A percentile compares a stretch with the other conserved stretches of the same genome.
Evolutionary conservation across 2,797 vertebrate genomes (phyloP).

Genomic region (Poliocrania exsul): DNA sequence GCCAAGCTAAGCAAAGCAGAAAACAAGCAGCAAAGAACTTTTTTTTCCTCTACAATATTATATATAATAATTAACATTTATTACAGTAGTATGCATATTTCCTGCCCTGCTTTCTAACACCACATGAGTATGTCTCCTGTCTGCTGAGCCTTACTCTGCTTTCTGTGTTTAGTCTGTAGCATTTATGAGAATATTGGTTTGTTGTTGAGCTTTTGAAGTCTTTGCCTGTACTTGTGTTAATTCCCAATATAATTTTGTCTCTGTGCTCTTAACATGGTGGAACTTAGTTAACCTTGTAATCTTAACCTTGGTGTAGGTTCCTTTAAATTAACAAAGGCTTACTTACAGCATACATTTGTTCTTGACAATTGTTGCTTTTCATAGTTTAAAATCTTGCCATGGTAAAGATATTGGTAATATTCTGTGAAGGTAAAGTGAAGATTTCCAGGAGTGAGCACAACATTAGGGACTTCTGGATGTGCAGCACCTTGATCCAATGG

Average conservation of each 20-base stretch:
- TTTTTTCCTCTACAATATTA: neutral
- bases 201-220: conserved; percentile 11
- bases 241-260: neutral
- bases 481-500: neutral
- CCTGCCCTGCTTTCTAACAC: conserved; percentile 71
- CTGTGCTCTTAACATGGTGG: neutral
- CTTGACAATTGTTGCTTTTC: neutral
- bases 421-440: neutral
- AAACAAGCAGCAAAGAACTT: conserved; percentile 7
- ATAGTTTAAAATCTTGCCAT: neutral
- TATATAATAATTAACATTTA: conserved; percentile 11
- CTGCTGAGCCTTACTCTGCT: conserved; percentile 82
- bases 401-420: neutral
- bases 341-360: neutral
- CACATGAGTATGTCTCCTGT: conserved; percentile 76
- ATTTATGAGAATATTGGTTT: conserved; percentile 49
- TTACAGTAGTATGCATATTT: conserved; percentile 35
- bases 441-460: neutral
- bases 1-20: conserved; percentile 6
- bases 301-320: neutral
- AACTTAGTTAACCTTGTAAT: neutral
- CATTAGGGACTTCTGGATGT: neutral
- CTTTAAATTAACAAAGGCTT: neutral
- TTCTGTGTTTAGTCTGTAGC: conserved; percentile 31
- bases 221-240: conserved; percentile 2